These are phyloP conservation scores for Mercenaria mercenaria DNA, from an alignment of 1,140 invertebrate genomes.

Conservation along the genomic window DNA sequence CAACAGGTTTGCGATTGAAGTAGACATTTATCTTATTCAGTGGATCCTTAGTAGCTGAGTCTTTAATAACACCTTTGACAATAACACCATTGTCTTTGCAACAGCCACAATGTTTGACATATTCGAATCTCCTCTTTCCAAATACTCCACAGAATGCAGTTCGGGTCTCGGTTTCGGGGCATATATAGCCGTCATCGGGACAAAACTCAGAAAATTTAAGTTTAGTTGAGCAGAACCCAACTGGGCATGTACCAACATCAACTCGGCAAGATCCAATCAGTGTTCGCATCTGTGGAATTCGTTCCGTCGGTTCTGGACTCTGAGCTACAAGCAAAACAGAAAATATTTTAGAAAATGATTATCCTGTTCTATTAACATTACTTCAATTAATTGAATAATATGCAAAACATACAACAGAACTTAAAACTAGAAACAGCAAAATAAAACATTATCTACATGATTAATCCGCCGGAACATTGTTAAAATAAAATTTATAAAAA, in stretches of 20 bases:
- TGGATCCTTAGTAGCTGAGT: not conserved
- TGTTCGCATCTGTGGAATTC: constrained; percentile 29
- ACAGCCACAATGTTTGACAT: constrained; percentile 22
- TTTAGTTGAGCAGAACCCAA: not conserved
- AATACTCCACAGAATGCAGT: not conserved
- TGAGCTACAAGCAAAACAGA: too few species aligned
- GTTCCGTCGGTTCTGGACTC: not conserved
- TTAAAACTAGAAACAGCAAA: too few species aligned
- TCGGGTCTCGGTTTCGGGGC: not conserved
- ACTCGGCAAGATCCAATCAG: not conserved
- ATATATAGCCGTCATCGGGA: constrained; percentile 47
- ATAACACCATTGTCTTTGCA: constrained; percentile 6
- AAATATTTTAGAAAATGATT: too few species aligned
- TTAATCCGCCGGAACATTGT: too few species aligned
- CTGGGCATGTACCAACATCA: constrained; percentile 48
- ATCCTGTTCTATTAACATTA: too few species aligned
- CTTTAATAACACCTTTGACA: not conserved
- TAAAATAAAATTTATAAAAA: too few species aligned
- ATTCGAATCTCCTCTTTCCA: not conserved
- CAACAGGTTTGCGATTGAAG: not conserved
- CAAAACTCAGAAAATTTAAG: not conserved
- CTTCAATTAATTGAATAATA: too few species aligned
- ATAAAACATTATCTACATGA: too few species aligned
- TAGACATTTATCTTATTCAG: not conserved
- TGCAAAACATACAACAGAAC: too few species aligned